Base-by-base conservation (phyloP, 1,140 invertebrate species). In the Meteorus sp. region DNA sequence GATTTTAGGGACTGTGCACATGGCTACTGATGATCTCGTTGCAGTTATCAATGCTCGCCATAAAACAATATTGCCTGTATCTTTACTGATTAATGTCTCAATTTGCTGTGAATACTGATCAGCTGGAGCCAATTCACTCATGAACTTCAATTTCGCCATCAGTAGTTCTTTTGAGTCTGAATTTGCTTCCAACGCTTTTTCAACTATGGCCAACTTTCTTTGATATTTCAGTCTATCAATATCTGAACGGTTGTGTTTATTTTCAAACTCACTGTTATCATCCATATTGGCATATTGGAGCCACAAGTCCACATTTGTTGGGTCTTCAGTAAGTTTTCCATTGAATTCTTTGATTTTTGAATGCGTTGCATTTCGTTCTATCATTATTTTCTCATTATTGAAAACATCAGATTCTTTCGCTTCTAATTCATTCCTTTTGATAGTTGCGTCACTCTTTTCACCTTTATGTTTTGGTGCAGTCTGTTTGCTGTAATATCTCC, bases 41-140 rank as follows among this genome's bases (percentile, higher is more conserved):
- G 79, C 70, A 72, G 82, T 82, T 11, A 87, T 84, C 44, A 84
- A 77, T 3, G 80, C 76, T 59, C 82, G 81, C 86, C 86, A 87
- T 17, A 86, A 65, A 3, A 79, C 73, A 31, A 84, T 80, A 63
- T 84, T 85, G 33, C 76, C 77, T 13, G 79, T 77, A 69, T 85
- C 80, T 68, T 83, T 82, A 31, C 76, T 74, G 11, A 85, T 66
- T 39, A 84, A 63, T 15, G 59, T 44, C 62, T 85, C 80, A 0
- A 86, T 61, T 66, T 86, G 72, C 41, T 56, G 67, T 0, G 66
- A 71, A 29, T 76, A 70, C 62, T 73, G 63, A 63, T 85, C 85
- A n/a, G 80, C 75, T 5, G 85, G 83, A 60, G 75, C 79, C 22
- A 82, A 69, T 51, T 73, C 71, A 29, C 78, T 78, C 66, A 82